phyloP scores from a whole-genome alignment of 2,888 invertebrate species.

The Mythimna loreyi region DNA sequence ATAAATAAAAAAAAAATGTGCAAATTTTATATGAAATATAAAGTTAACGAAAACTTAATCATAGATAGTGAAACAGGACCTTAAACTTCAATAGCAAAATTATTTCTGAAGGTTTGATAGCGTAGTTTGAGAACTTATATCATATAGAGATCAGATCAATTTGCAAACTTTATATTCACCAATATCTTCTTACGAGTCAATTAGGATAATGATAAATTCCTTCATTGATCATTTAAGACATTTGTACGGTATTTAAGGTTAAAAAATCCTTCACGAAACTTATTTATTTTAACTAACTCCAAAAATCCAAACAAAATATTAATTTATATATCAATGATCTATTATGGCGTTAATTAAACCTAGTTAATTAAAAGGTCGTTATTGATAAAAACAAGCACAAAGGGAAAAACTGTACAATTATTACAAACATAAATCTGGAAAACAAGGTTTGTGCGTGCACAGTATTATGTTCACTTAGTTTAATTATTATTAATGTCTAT shows the following conservation, averaged over 20 bases:
- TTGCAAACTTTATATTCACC: neutral
- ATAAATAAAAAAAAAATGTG: too few species aligned
- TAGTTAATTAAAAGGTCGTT: slow-evolving; percentile 25
- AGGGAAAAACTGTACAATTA: slow-evolving; percentile 24
- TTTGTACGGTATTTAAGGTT: neutral
- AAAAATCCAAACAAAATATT: neutral
- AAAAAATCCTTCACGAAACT: too few species aligned
- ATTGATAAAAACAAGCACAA: slow-evolving; percentile 21
- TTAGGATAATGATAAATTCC: neutral
- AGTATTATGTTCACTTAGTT: neutral
- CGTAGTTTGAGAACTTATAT: neutral
- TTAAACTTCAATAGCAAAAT: neutral
- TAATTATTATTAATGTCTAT: neutral
- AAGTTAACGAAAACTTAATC: neutral
- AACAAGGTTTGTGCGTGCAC: neutral
- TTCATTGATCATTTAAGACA: neutral
- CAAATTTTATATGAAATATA: too few species aligned
- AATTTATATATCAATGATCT: neutral
- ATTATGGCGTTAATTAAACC: slow-evolving; percentile 10
- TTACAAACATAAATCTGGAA: neutral
- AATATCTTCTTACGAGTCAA: neutral
- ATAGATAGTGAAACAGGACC: too few species aligned
- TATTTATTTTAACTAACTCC: neutral
- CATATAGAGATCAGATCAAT: neutral
- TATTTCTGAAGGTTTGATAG: too few species aligned